Evolutionary conservation across 2,113 vertebrate genomes (phyloP).

Genomic region (Gorsachius goisagi): DNA sequence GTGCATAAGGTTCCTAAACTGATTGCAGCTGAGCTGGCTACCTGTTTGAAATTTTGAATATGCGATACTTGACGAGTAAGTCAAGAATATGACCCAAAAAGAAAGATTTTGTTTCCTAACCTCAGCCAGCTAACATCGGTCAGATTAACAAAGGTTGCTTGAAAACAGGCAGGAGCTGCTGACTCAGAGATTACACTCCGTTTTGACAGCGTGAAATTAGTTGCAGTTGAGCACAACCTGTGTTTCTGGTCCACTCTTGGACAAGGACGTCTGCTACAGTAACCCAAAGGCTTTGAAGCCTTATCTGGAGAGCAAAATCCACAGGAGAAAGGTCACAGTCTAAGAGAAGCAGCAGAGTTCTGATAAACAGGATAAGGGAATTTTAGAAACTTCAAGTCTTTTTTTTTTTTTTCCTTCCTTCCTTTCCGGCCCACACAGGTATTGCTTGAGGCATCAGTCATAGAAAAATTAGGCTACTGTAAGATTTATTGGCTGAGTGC

Average conservation of each 20-base stretch:
- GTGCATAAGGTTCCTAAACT: background rate
- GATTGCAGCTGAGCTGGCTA: background rate
- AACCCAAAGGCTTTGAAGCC: slow-evolving; percentile 40
- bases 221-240: background rate
- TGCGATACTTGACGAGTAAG: background rate
- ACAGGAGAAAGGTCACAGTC: slow-evolving; percentile 37
- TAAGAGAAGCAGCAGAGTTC: slow-evolving; percentile 14
- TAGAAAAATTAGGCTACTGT: slow-evolving; percentile 69
- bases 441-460: slow-evolving; percentile 52
- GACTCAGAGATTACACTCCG: background rate
- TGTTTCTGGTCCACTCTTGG: background rate
- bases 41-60: background rate
- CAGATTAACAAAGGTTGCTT: background rate
- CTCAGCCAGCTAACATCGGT: background rate
- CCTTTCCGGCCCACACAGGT: slow-evolving; percentile 70
- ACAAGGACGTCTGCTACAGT: background rate
- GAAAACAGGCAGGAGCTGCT: background rate
- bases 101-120: background rate
- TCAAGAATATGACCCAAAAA: background rate
- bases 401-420: slow-evolving; percentile 6
- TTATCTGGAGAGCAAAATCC: slow-evolving; percentile 29
- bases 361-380: slow-evolving; percentile 62
- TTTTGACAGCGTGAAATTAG: slow-evolving; percentile 1
- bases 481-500: slow-evolving; percentile 67
- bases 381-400: slow-evolving; percentile 49